These are phyloP conservation scores for Selenia dentaria DNA, from an alignment of 2,888 invertebrate species.

Conservation along the genomic window DNA sequence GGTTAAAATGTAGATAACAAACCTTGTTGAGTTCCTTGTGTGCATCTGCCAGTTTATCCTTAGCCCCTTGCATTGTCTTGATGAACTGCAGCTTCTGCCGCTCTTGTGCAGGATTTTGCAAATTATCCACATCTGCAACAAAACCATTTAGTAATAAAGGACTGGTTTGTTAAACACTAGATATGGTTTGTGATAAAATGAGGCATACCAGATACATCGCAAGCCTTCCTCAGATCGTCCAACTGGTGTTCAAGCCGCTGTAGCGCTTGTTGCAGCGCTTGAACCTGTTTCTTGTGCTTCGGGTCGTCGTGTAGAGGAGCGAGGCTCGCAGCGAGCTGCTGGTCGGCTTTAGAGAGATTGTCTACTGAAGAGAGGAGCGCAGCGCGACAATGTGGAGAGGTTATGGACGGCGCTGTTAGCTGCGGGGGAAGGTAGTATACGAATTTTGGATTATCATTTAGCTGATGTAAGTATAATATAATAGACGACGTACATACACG, in stretches of 20 bases:
- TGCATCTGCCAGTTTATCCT: constrained; percentile 20
- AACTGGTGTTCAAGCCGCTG: constrained; percentile 31
- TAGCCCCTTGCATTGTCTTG: constrained; percentile 22
- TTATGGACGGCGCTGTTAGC: constrained; percentile 47
- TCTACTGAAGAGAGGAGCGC: constrained; percentile 41
- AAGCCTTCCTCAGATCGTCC: constrained; percentile 12
- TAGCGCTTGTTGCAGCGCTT: constrained; percentile 26
- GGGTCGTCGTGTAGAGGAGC: constrained; percentile 20
- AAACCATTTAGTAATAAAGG: background rate
- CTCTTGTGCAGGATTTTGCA: constrained; percentile 11
- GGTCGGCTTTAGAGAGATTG: constrained; percentile 30
- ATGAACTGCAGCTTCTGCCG: constrained; percentile 32
- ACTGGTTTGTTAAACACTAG: too few species aligned
- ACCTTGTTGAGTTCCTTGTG: constrained; percentile 32
- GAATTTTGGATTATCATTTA: too few species aligned
- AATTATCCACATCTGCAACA: constrained; percentile 5
- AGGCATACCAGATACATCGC: constrained; percentile 12
- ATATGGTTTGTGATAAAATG: too few species aligned
- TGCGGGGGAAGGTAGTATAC: constrained; percentile 29
- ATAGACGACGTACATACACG: too few species aligned
- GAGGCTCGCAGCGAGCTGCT: constrained; percentile 28
- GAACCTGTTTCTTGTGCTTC: constrained; percentile 18
- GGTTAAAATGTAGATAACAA: too few species aligned
- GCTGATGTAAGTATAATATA: too few species aligned
- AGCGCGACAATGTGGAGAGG: constrained; percentile 29